These are phyloP conservation scores for Halcyon malimbica DNA, from an alignment of 2,113 vertebrate genomes.

Conservation along the genomic window DNA sequence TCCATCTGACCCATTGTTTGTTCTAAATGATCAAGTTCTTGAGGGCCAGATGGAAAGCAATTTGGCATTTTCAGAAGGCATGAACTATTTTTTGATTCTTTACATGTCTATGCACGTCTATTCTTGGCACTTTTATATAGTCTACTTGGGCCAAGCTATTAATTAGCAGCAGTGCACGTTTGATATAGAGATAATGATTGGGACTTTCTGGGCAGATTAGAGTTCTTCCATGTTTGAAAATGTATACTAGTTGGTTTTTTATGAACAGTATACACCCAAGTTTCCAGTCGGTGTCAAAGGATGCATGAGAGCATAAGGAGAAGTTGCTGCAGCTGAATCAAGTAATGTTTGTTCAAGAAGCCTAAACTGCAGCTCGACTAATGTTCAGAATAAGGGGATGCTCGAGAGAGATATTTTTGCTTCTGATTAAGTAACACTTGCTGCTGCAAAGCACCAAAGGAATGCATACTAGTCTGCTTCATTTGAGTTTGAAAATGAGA, in stretches of 20 bases:
- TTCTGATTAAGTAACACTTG: not conserved
- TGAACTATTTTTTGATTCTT: not conserved
- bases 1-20: not conserved
- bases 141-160: not conserved
- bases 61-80: not conserved
- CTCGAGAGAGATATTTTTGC: not conserved
- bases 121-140: not conserved
- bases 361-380: not conserved
- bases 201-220: not conserved
- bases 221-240: not conserved
- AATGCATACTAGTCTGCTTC: not conserved
- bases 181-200: not conserved
- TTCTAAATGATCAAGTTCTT: not conserved
- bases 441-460: not conserved
- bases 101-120: not conserved
- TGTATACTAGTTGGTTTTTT: not conserved
- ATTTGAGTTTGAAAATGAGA: not conserved
- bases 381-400: not conserved
- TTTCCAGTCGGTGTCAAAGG: not conserved
- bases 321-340: not conserved
- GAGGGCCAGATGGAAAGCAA: not conserved
- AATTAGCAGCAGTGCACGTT: not conserved
- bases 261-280: not conserved
- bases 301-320: not conserved
- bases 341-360: not conserved